A percentile compares a stretch with the other conserved stretches of the same genome.
Conservation (phyloP, 2,888 invertebrate genomes). For the Hypolimnas misippus region DNA sequence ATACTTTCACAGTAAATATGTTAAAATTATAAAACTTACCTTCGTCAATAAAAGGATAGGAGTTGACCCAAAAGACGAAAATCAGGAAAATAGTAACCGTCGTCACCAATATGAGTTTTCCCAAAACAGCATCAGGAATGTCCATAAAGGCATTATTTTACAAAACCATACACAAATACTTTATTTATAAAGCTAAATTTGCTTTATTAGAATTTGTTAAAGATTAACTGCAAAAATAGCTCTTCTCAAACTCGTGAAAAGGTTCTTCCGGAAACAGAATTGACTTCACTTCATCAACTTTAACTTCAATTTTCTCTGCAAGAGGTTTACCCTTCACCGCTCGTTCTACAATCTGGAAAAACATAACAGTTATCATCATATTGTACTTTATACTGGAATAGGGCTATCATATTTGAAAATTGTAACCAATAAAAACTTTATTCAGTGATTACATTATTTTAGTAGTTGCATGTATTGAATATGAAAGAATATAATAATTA, state of each 20-base stretch:
- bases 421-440: no score
- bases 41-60: slow-evolving; percentile 87
- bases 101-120: slow-evolving; percentile 82
- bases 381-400: no score
- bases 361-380: no score
- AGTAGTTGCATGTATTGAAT: no score
- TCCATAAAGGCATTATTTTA: slow-evolving; percentile 71
- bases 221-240: slow-evolving; percentile 82
- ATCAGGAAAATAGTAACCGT: slow-evolving; percentile 81
- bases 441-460: no score
- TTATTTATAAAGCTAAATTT: background rate
- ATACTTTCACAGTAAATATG: no score
- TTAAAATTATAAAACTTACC: no score
- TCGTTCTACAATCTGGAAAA: slow-evolving; percentile 81
- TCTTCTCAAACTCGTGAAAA: slow-evolving; percentile 86
- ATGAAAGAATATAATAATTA: no score
- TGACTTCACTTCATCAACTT: slow-evolving; percentile 78
- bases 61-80: slow-evolving; percentile 87
- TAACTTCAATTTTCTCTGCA: slow-evolving; percentile 63
- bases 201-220: background rate
- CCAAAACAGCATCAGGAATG: slow-evolving; percentile 82
- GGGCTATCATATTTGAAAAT: no score
- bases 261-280: slow-evolving; percentile 86
- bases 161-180: background rate
- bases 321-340: slow-evolving; percentile 81